Evolutionary conservation across 2,113 vertebrate genomes (phyloP).

Genomic region (Daboia siamensis): DNA sequence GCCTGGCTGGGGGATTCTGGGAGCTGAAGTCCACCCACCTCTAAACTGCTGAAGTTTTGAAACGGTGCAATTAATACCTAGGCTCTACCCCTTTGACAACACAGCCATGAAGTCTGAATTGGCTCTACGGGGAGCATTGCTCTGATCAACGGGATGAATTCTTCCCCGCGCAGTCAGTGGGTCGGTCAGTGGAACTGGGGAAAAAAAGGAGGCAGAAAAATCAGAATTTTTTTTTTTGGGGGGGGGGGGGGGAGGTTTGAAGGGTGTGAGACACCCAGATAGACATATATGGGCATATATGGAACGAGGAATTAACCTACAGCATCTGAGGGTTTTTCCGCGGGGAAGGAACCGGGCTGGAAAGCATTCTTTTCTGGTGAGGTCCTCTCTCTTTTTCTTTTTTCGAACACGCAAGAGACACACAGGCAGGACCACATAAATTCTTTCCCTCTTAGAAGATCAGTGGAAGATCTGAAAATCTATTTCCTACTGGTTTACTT

Average conservation of each 20-base stretch:
- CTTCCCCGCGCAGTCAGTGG: neutral
- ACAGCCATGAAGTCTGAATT: neutral
- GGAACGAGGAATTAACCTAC: neutral
- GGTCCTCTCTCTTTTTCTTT: neutral
- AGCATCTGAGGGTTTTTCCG: neutral
- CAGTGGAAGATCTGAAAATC: neutral
- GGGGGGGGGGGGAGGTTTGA: neutral
- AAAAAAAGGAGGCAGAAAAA: neutral
- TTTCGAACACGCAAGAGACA: neutral
- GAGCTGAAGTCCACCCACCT: too few species aligned
- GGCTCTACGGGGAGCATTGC: neutral
- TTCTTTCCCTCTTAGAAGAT: neutral
- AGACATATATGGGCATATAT: neutral
- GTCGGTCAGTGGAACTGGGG: neutral
- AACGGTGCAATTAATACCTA: too few species aligned
- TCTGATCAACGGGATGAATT: neutral
- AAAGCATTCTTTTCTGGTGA: neutral
- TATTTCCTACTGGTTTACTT: neutral
- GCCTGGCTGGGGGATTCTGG: too few species aligned
- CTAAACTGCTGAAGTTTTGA: too few species aligned
- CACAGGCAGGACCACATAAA: neutral
- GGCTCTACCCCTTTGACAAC: neutral
- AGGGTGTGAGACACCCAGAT: neutral
- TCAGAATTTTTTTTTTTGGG: too few species aligned
- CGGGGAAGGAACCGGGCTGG: neutral